Base-by-base conservation (phyloP, 1,140 invertebrate species). In the Linepithema humile region DNA sequence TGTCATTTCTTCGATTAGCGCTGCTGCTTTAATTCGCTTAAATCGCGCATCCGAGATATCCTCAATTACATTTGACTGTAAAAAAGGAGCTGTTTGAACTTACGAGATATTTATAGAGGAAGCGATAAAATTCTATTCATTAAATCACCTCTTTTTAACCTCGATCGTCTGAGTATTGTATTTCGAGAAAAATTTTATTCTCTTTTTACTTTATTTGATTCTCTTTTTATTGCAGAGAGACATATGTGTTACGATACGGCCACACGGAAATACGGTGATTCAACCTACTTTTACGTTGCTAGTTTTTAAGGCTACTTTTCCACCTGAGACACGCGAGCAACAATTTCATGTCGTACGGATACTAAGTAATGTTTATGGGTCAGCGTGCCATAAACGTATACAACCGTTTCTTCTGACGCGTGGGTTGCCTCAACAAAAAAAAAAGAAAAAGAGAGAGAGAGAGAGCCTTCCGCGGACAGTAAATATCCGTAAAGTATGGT, bases 401-500 rank as follows among this genome's bases (percentile, higher is more conserved):
- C 69, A 65, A 77, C 64, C 64, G 74, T 65, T 38, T n/a, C 29
- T 43, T 29, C 40, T 55, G 40, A 82, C 60, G 67, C 12, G 43
- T 29, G 84, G 62, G 64, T 48, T 60, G 59, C 43, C 75, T 26
- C 38, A 70, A 29, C 43, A 29, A 65, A 89, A 59, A 74, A 83
- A 86, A 80, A 23, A 38, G 55, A 74, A 73, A 40, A 73, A 20
- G 48, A 43, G 50, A 55, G 53, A 57, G 55, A 40, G 59, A 20
- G 50, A 43, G 29, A 70, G 32, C 73, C 62, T 77, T 88, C 57
- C 53, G 20, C 57, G 15, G 50, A 75, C 62, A 83, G 85, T 90
- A 90, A 90, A 92, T 91, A 91, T 90, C 83, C 57, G 85, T 91
- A 87, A 91, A 88, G 75, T 88, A 88, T 88, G 73, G 77, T 84